These are phyloP conservation scores for Crenuchus spilurus DNA, from an alignment of 2,797 vertebrate genomes.

Conservation along the genomic window DNA sequence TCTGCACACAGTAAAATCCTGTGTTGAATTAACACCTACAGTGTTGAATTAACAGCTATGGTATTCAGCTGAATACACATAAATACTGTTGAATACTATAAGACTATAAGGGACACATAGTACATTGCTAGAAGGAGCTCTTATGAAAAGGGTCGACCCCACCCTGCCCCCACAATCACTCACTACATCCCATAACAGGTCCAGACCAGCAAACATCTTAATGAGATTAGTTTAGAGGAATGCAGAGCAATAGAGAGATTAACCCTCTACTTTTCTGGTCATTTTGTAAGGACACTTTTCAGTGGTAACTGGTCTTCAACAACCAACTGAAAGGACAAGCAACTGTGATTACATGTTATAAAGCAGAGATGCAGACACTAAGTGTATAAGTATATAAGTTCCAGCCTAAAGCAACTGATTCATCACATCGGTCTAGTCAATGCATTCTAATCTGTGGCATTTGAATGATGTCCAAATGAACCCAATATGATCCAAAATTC, in stretches of 20 bases:
- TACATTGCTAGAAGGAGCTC: background rate
- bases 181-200: slow-evolving; percentile 15
- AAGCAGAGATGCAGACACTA: background rate
- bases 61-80: background rate
- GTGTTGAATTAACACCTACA: background rate
- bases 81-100: background rate
- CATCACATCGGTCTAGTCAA: background rate
- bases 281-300: background rate
- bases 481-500: background rate
- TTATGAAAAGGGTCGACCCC: background rate
- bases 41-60: background rate
- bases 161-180: background rate
- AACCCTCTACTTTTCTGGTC: slow-evolving; percentile 2
- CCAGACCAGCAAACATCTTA: slow-evolving; percentile 39
- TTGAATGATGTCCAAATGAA: no score
- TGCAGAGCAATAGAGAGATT: slow-evolving; percentile 33
- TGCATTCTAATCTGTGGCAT: background rate
- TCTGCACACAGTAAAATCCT: background rate
- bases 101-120: background rate
- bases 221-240: slow-evolving; percentile 53
- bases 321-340: background rate
- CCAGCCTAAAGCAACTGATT: background rate
- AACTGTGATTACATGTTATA: background rate
- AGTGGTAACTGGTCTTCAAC: background rate
- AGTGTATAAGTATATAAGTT: background rate